Base-by-base conservation (phyloP, 2,888 invertebrate species). In the Drosophila suboccidentalis region DNA sequence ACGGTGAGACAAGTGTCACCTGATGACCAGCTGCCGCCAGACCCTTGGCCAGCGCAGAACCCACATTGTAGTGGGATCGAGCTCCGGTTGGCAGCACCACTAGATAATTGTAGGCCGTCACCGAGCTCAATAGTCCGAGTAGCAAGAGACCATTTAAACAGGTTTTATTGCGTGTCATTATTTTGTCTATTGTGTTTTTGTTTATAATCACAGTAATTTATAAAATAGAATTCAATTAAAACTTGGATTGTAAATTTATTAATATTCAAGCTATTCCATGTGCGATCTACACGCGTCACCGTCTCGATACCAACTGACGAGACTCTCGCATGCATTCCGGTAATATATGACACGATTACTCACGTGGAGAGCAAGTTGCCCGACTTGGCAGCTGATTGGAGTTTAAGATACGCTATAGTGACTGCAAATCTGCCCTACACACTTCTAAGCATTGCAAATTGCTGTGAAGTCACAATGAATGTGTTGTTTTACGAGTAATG, bases 11-110 rank as follows among this genome's bases (percentile, higher is more conserved):
- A 2, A 93, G 80, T 3, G 92, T 92, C 13, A 93, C 91, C 58
- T 92, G 86, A 68, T 93, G 93, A 2, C 93, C 93, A 15, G 89
- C 86, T 9, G 81, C 65, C 3, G 92, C 92, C 50, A 93, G 60
- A 8, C 87, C 92, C 58, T 90, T 90, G 79, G 92, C 89, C 60
- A 93, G 62, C 0, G 92, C 72, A 6, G 91, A 89, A 0, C 91
- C 92, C 11, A 92, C 86, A 62, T 92, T 91, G 68, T 90, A 91
- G 65, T 91, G 91, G 0, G 91, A 91, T 60, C 70, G 84, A 11
- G 82, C 89, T 1, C 34, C 75, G 1, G 82, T 90, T 61, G 75
- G 91, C 22, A 90, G 60, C n/a, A 91, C 61, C 32, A 75, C 10
- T 3, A 91, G 71, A 47, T 81, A 88, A 61, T 89, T 91, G 41